Evolutionary conservation across 2,113 vertebrate species (phyloP), one percentile per base, ranked within the genome.

Genomic region (Egretta garzetta): DNA sequence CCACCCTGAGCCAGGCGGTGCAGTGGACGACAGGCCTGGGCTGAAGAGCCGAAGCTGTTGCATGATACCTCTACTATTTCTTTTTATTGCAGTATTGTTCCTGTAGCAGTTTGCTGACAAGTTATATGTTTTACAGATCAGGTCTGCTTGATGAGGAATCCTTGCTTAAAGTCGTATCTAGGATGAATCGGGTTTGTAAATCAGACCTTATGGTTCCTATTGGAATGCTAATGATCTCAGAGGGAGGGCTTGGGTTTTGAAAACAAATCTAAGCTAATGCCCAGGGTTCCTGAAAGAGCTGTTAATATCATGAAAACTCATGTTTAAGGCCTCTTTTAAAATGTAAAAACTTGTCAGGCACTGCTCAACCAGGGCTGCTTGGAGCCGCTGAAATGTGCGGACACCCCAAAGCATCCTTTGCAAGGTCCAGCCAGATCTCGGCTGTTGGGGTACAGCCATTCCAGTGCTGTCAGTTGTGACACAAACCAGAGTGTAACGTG

Each of bases 171-270:
- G 52, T 71, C 1, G 2, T 81, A 30, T 30, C 76, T 79, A 50
- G 84, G 47, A 67, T 81, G 89, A 91, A 63, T 24, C 0, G 0
- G 21, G n/a, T 93, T 91, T 95, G 72, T 84, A 93, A 75, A 93
- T 89, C 80, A 89, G 73, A 72, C 84, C 56, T 75, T 81, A 75
- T 79, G 56, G 6, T 94, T 89, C 64, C 64, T 93, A 14, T 64
- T 87, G 73, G 89, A 84, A 94, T 79, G 73, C 43, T 87, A 91
- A 94, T 32, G 16, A 79, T 91, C 89, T 95, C 86, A 64, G 80
- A 87, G 89, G 93, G 93, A 96, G 68, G 43, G 30, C 83, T 79
- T 89, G 73, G 30, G 21, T 94, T 93, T 96, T 96, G 76, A 80
- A 91, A 93, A 75, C 56, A 87, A 81, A 94, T 79, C 64, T 79